phyloP scores from a whole-genome alignment of 2,113 vertebrate genomes.

The Actenoides lindsayi region DNA sequence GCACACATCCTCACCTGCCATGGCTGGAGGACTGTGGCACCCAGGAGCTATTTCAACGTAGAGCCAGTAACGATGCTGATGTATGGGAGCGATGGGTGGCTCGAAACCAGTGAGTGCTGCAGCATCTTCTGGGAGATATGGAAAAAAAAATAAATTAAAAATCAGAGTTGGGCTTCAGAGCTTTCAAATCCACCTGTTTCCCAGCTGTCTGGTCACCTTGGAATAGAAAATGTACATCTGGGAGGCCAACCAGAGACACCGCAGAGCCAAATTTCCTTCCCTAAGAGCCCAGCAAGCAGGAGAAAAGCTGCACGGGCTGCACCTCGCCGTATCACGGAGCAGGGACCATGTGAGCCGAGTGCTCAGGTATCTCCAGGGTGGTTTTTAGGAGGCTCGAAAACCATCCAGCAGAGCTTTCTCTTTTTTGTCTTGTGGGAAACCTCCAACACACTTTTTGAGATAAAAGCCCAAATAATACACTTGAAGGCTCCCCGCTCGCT shows the following conservation, averaged over 20 bases:
- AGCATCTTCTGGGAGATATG: not conserved
- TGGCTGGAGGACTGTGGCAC: not conserved
- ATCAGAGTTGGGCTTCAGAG: not conserved
- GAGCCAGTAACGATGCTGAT: not conserved
- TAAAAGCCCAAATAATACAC: not conserved
- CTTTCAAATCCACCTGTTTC: not conserved
- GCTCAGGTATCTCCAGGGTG: not conserved
- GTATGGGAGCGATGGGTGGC: rapidly evolving
- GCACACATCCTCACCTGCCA: not conserved
- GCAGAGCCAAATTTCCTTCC: not conserved
- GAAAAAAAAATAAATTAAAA: not conserved
- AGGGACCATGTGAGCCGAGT: not conserved
- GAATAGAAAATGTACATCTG: not conserved
- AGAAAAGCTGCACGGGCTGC: not conserved
- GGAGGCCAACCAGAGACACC: not conserved
- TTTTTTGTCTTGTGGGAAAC: not conserved
- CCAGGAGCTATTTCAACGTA: not conserved
- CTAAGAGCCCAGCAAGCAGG: rapidly evolving
- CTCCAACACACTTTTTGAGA: not conserved
- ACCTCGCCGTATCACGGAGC: rapidly evolving
- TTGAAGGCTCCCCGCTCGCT: rapidly evolving
- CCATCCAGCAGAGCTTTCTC: not conserved
- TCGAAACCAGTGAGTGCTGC: rapidly evolving
- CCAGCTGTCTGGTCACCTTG: not conserved
- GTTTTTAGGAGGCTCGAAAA: not conserved